Evolutionary conservation across 1,140 invertebrate species (phyloP).

Genomic region (Ruditapes philippinarum): DNA sequence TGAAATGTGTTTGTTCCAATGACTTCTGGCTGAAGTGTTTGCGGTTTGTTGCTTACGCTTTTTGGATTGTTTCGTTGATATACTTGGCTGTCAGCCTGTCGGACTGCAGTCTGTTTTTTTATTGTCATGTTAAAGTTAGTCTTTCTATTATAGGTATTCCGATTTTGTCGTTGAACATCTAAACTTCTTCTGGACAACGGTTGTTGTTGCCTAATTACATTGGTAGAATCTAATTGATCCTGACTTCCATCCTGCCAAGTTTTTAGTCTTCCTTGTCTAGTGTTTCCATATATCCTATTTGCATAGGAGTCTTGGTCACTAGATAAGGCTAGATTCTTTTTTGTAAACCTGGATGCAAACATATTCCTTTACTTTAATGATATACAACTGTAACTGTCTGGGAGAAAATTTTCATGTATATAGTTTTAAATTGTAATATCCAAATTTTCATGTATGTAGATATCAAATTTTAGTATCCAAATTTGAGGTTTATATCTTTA

Average conservation of each 20-base stretch:
- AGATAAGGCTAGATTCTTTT: neutral
- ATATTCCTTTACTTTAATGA: neutral
- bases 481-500: too few species aligned
- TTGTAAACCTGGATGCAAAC: neutral
- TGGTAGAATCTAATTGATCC: neutral
- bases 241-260: neutral
- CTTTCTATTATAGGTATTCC: neutral
- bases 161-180: neutral
- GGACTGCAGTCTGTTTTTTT: neutral
- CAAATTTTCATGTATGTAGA: too few species aligned
- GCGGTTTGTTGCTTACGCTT: neutral
- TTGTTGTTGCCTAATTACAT: neutral
- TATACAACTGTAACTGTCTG: too few species aligned
- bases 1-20: constrained; percentile 8
- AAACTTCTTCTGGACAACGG: neutral
- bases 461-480: too few species aligned
- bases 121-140: neutral
- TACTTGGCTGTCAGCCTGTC: neutral
- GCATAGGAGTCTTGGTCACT: neutral
- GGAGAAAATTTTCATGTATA: too few species aligned
- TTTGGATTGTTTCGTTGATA: neutral
- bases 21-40: neutral
- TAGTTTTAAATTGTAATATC: too few species aligned
- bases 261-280: neutral
- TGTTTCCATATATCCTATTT: neutral